phyloP scores from a whole-genome alignment of 2,888 invertebrate genomes.

The Pegoplata infirma region DNA sequence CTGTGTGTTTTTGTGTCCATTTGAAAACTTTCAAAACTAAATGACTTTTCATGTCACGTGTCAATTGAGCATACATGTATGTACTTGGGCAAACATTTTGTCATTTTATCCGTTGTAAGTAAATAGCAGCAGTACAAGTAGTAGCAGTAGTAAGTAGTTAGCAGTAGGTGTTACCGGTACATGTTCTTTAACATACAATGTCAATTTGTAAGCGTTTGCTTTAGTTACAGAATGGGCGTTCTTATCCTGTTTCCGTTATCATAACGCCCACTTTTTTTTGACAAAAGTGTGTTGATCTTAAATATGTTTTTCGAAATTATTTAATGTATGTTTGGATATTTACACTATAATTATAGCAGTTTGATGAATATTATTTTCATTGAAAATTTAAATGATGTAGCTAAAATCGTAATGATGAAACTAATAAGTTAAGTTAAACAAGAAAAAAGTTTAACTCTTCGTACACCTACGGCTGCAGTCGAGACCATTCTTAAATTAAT shows the following conservation, averaged over 20 bases:
- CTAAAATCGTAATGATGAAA: no score
- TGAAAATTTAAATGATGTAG: not conserved
- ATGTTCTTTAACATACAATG: conserved; percentile 53
- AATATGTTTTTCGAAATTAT: not conserved
- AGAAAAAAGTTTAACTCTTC: no score
- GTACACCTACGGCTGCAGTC: no score
- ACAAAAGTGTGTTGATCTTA: not conserved
- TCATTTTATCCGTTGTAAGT: conserved; percentile 47
- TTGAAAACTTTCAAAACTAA: conserved; percentile 58
- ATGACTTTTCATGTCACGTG: conserved; percentile 71
- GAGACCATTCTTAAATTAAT: no score
- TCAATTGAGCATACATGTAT: conserved; percentile 57
- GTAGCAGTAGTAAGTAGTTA: not conserved
- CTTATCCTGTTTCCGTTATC: not conserved
- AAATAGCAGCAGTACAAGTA: conserved; percentile 1
- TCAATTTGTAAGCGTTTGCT: conserved; percentile 60
- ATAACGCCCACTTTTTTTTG: not conserved
- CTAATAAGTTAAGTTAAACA: no score
- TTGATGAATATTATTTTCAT: not conserved
- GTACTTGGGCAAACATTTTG: conserved; percentile 33
- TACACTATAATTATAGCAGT: not conserved
- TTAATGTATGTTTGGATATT: not conserved
- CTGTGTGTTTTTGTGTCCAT: conserved; percentile 29
- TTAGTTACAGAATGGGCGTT: conserved; percentile 42
- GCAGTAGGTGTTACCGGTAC: conserved; percentile 56